phyloP scores from a whole-genome alignment of 2,888 invertebrate genomes.

The Baccha elongata region DNA sequence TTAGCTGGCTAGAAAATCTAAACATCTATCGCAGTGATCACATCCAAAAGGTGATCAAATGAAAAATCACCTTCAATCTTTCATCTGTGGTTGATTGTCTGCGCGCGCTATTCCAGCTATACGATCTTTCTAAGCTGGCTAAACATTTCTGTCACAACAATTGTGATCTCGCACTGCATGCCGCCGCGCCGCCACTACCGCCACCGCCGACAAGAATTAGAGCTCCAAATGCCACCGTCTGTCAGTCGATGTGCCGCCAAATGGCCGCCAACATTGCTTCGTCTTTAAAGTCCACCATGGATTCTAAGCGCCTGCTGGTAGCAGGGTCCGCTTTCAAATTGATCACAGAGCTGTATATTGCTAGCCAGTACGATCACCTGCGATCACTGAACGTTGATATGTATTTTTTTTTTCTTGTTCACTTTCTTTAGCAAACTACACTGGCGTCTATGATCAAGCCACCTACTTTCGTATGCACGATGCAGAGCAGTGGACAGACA shows the following conservation, averaged over 20 bases:
- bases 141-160: constrained; percentile 72
- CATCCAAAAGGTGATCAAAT: constrained; percentile 71
- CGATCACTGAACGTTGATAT: constrained; percentile 17
- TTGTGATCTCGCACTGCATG: constrained; percentile 68
- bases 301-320: constrained; percentile 44
- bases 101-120: constrained; percentile 21
- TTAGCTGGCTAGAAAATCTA: constrained; percentile 37
- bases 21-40: constrained; percentile 61
- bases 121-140: constrained; percentile 19
- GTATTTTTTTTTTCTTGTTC: too few relatives aligned
- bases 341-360: constrained; percentile 3
- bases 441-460: constrained; percentile 59
- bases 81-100: constrained; percentile 56
- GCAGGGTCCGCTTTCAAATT: constrained; percentile 26
- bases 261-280: constrained; percentile 56
- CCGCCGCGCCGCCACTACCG: too few relatives aligned
- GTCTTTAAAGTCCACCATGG: constrained; percentile 24
- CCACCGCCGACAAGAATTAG: constrained; percentile 69
- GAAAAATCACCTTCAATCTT: constrained; percentile 71
- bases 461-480: constrained; percentile 62
- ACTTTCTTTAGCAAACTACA: constrained; percentile 17
- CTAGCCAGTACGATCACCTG: background rate
- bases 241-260: constrained; percentile 60
- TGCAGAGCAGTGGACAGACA: constrained; percentile 42
- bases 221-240: constrained; percentile 71